Percentiles rank a stretch among this genome's conserved stretches.
Conservation (phyloP, 2,113 vertebrate species). For the Psephotus haematonotus region DNA sequence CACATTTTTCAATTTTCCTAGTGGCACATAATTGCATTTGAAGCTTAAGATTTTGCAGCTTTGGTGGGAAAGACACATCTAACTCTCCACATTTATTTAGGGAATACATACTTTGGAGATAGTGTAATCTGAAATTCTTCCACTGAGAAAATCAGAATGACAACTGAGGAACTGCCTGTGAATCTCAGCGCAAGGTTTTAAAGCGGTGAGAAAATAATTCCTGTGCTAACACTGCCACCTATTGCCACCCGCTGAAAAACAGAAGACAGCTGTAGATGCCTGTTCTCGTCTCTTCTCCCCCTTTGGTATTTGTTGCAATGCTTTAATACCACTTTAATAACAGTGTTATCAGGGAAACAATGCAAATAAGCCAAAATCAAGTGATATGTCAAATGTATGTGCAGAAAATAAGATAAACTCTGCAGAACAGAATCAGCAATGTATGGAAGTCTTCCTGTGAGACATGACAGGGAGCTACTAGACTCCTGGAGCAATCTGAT, state of each 20-base stretch:
- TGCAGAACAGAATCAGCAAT: not conserved
- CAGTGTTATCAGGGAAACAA: not conserved
- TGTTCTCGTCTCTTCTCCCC: not conserved
- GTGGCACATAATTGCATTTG: not conserved
- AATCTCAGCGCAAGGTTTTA: not conserved
- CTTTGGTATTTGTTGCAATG: not conserved
- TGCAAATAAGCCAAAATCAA: not conserved
- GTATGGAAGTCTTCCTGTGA: not conserved
- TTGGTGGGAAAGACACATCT: slow-evolving; percentile 7
- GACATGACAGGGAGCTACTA: not conserved
- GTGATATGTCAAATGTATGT: not conserved
- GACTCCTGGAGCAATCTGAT: not conserved
- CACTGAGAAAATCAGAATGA: not conserved
- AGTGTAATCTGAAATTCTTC: slow-evolving; percentile 21
- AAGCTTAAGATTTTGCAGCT: not conserved
- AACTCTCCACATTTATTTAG: not conserved
- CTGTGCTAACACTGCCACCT: slow-evolving; percentile 52
- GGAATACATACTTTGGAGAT: slow-evolving; percentile 13
- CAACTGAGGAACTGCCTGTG: not conserved
- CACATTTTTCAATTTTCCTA: not conserved
- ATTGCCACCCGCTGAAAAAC: not conserved
- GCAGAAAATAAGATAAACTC: not conserved
- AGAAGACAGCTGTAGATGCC: not conserved
- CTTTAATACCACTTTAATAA: not conserved
- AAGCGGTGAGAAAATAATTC: not conserved